These are phyloP conservation scores for Spondyliosoma cantharus DNA, from an alignment of 2,797 vertebrate genomes.

Conservation along the genomic window DNA sequence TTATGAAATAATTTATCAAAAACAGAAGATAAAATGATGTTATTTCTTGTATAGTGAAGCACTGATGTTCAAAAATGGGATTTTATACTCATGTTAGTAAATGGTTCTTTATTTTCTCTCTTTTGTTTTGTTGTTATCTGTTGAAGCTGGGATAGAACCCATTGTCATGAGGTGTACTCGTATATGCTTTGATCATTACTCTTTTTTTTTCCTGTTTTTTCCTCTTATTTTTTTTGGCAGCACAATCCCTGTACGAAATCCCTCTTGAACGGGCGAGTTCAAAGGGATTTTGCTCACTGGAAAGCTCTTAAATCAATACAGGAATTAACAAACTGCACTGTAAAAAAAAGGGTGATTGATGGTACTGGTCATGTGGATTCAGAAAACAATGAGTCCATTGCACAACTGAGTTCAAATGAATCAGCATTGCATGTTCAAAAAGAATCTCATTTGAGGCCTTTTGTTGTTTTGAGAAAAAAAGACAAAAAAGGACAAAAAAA, in stretches of 20 bases:
- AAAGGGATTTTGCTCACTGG: constrained; percentile 71
- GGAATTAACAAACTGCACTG: constrained; percentile 76
- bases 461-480: constrained; percentile 64
- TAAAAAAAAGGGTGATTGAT: constrained; percentile 70
- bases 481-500: constrained; percentile 24
- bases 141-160: constrained; percentile 79
- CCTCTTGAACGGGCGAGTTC: constrained; percentile 60
- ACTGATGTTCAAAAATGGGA: constrained; percentile 79
- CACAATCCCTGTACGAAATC: constrained; percentile 75
- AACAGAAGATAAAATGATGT: constrained; percentile 80
- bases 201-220: constrained; percentile 29
- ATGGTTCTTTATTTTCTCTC: constrained; percentile 66
- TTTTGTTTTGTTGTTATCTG: constrained; percentile 68
- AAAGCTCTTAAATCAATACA: constrained; percentile 70
- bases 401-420: constrained; percentile 76
- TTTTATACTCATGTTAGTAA: constrained; percentile 82
- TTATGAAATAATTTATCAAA: constrained; percentile 85
- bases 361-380: constrained; percentile 69
- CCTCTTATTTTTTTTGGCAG: constrained; percentile 33
- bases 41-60: constrained; percentile 84
- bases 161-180: constrained; percentile 77
- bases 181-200: constrained; percentile 68
- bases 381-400: constrained; percentile 66
- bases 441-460: constrained; percentile 67
- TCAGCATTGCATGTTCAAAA: constrained; percentile 76